Evolutionary conservation across 2,888 invertebrate genomes (phyloP).

Genomic region (Caenorhabditis uteleia): DNA sequence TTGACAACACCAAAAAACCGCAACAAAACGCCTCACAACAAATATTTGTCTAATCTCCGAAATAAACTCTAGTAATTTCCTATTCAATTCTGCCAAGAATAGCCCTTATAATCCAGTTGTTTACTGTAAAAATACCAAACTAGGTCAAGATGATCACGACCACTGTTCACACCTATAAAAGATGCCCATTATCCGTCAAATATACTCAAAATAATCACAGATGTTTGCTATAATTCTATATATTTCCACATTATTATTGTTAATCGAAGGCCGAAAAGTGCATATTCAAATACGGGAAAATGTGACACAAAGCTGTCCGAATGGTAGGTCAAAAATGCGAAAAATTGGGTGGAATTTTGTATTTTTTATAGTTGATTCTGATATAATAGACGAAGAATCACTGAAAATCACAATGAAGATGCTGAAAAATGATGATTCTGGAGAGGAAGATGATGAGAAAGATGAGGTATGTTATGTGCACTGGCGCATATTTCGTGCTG

Average conservation of each 20-base stretch:
- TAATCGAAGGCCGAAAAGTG: conserved; percentile 12
- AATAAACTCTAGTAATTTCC: no score
- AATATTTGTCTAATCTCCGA: no score
- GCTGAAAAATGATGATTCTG: conserved; percentile 27
- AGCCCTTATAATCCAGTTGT: conserved; percentile 25
- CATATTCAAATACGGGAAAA: conserved; percentile 48
- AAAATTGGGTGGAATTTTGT: neutral
- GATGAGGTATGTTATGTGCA: no score
- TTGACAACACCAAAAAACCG: no score
- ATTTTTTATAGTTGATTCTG: conserved; percentile 45
- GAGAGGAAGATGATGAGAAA: conserved; percentile 25
- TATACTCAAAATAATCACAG: neutral
- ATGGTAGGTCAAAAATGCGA: conserved; percentile 38
- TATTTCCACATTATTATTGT: neutral
- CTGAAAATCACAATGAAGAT: conserved; percentile 53
- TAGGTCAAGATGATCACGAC: conserved; percentile 38
- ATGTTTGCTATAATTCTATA: neutral
- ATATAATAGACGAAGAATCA: conserved; percentile 52
- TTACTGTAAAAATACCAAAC: conserved; percentile 7
- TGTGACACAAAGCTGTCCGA: conserved; percentile 49
- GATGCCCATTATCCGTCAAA: neutral
- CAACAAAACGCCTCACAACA: no score
- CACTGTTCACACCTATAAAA: neutral
- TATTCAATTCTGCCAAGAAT: conserved; percentile 28
- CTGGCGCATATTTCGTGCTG: neutral